Conservation (phyloP, 1,140 invertebrate species). For the Drosophila suzukii region DNA sequence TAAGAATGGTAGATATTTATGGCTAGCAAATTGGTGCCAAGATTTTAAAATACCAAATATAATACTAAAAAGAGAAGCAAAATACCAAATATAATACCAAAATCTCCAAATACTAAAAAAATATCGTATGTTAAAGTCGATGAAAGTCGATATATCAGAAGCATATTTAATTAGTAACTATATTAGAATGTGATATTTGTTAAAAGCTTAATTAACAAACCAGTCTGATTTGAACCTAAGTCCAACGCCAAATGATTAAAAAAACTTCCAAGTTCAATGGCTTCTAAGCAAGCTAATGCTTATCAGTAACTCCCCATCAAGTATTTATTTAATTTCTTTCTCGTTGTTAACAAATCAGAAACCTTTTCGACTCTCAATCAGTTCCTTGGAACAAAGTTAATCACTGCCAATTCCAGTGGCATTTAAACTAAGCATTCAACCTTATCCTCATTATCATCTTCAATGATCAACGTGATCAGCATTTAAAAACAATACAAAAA, state of each 20-base stretch:
- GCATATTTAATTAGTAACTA: too few species aligned
- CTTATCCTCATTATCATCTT: neutral
- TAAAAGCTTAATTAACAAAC: neutral
- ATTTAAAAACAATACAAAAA: neutral
- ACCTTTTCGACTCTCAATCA: neutral
- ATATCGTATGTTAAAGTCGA: neutral
- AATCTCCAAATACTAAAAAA: too few species aligned
- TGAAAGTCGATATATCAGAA: neutral
- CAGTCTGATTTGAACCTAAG: neutral
- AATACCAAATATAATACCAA: neutral
- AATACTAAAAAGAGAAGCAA: neutral
- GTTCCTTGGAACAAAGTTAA: slow-evolving; percentile 4
- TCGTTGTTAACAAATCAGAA: neutral
- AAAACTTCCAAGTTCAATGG: slow-evolving; percentile 38
- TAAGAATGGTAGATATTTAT: neutral
- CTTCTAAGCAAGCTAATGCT: slow-evolving; percentile 9
- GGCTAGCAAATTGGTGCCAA: neutral
- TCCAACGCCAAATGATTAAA: slow-evolving; percentile 1
- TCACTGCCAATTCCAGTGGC: neutral
- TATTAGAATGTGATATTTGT: neutral
- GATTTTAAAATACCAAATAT: neutral
- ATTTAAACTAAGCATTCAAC: neutral
- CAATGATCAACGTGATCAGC: neutral
- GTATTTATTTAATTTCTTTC: neutral
- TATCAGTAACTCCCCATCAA: slow-evolving; percentile 3